Percentiles rank a stretch among this genome's conserved stretches.
These are phyloP conservation scores for Neoniphon sammara DNA, from an alignment of 2,797 vertebrate genomes.

Conservation along the genomic window DNA sequence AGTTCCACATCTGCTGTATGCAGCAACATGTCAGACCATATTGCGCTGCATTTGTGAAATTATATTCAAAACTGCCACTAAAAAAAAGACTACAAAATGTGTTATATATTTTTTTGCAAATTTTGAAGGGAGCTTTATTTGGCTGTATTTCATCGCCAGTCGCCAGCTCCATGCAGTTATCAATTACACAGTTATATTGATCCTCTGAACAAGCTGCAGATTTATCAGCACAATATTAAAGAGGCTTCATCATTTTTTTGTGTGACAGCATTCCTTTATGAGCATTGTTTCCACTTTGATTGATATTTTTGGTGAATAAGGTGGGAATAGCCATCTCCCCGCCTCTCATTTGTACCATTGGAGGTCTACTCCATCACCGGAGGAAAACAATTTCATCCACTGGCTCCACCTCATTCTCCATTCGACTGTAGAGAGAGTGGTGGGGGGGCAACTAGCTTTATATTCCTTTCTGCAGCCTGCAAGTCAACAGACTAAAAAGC, in stretches of 20 bases:
- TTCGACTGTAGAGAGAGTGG: constrained; percentile 73
- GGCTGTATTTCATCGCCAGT: constrained; percentile 12
- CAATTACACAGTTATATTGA: constrained; percentile 57
- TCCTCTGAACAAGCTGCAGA: constrained; percentile 34
- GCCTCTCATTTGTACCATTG: constrained; percentile 61
- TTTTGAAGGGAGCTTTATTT: constrained; percentile 22
- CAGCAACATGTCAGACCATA: constrained; percentile 46
- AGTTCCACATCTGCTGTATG: constrained; percentile 47
- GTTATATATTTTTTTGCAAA: not conserved
- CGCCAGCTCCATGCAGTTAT: constrained; percentile 30
- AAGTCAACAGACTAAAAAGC: constrained; percentile 78
- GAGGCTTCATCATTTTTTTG: constrained; percentile 10
- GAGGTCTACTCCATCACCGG: constrained; percentile 78
- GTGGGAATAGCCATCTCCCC: constrained; percentile 25
- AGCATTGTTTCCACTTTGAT: constrained; percentile 60
- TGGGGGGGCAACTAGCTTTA: constrained; percentile 72
- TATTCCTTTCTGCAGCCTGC: constrained; percentile 81
- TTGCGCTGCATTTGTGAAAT: constrained; percentile 57
- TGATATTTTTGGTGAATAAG: constrained; percentile 45
- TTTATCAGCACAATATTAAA: constrained; percentile 29
- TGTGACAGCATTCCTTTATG: constrained; percentile 41
- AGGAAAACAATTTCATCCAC: constrained; percentile 79
- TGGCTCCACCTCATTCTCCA: constrained; percentile 82
- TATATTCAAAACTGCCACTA: constrained; percentile 30
- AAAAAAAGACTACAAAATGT: constrained; percentile 23